phyloP scores from a whole-genome alignment of 2,797 vertebrate species.

The Xerus rutilus region DNA sequence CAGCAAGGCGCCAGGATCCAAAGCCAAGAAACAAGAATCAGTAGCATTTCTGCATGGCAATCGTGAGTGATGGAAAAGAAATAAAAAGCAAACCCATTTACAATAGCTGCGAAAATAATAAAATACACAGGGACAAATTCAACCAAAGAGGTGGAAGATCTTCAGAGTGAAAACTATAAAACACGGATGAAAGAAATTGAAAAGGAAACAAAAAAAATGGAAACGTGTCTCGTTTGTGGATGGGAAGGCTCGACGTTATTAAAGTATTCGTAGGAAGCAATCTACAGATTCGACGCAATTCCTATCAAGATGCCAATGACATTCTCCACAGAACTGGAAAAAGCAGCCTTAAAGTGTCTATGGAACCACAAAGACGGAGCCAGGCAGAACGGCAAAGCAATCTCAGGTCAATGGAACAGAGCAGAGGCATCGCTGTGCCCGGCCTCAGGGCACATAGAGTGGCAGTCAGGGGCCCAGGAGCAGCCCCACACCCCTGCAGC shows the following conservation, averaged over 20 bases:
- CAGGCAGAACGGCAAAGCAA: background rate
- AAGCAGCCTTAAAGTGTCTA: too few relatives aligned
- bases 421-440: too few relatives aligned
- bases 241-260: background rate
- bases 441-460: too few relatives aligned
- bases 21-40: background rate
- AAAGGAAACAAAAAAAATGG: background rate
- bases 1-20: background rate
- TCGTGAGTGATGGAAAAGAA: background rate
- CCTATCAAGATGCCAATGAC: background rate
- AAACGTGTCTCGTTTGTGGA: accelerated
- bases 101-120: background rate
- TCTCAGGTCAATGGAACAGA: too few relatives aligned
- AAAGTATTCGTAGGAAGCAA: accelerated
- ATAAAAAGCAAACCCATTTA: background rate
- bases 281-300: too few relatives aligned
- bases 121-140: background rate
- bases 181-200: background rate
- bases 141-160: background rate
- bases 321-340: background rate
- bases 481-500: background rate
- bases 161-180: background rate
- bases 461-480: background rate
- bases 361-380: background rate
- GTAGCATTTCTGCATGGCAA: background rate